phyloP scores from a whole-genome alignment of 2,888 invertebrate genomes.

The Antitype chi region DNA sequence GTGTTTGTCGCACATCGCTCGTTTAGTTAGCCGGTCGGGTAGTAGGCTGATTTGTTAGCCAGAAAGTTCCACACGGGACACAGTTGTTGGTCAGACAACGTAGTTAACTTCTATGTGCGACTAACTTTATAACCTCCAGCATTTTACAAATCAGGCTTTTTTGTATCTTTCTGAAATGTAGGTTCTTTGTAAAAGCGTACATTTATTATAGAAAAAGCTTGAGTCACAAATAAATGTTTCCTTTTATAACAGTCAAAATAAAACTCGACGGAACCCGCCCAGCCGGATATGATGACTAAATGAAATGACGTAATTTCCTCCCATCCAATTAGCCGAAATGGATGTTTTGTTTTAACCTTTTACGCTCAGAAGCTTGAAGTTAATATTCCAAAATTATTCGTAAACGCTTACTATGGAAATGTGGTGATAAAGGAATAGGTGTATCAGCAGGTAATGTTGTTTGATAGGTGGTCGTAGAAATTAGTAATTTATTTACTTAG shows the following conservation, averaged over 20 bases:
- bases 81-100: neutral
- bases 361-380: conserved; percentile 33
- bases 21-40: neutral
- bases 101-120: neutral
- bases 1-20: neutral
- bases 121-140: neutral
- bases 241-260: conserved; percentile 35
- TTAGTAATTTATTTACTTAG: neutral
- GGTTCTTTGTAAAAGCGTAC: neutral
- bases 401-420: conserved; percentile 33
- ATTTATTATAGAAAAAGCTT: neutral
- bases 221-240: neutral
- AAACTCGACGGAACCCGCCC: conserved; percentile 20
- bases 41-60: conserved; percentile 17
- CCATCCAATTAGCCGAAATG: conserved; percentile 61
- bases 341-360: conserved; percentile 56
- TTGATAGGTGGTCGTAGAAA: neutral
- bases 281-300: conserved; percentile 55
- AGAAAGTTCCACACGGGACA: neutral
- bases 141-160: neutral
- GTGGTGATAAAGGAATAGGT: neutral
- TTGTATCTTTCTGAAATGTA: neutral
- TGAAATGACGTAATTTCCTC: conserved; percentile 52
- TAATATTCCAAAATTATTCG: conserved; percentile 53
- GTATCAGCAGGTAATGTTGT: neutral